Conservation (phyloP, 1,140 invertebrate genomes). For the Wasmannia auropunctata region DNA sequence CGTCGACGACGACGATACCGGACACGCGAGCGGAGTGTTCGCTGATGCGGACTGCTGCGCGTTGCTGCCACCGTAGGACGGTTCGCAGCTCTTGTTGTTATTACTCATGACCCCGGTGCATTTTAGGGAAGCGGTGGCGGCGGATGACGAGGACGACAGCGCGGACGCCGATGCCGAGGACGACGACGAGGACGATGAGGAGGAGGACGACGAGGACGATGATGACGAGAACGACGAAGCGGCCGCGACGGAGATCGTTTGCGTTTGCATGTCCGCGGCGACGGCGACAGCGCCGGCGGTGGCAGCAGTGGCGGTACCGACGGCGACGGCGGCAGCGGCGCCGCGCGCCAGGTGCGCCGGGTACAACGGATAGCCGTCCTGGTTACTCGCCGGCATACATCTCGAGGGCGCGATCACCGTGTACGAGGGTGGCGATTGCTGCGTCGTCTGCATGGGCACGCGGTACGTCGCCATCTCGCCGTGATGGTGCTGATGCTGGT, state of each 20-base stretch:
- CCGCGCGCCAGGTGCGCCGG: conserved; percentile 15
- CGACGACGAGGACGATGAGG: conserved; percentile 49
- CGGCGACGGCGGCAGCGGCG: background rate
- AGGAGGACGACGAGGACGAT: conserved; percentile 26
- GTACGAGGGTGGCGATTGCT: conserved; percentile 61
- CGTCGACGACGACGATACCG: conserved; percentile 77
- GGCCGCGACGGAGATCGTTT: conserved; percentile 66
- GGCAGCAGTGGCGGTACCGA: background rate
- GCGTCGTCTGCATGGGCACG: conserved; percentile 37
- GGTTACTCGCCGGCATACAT: conserved; percentile 49
- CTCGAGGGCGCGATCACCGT: conserved; percentile 76
- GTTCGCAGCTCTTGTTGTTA: conserved; percentile 5
- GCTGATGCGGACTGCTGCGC: background rate
- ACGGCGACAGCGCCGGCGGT: background rate
- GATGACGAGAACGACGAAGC: conserved; percentile 17
- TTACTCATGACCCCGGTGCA: background rate
- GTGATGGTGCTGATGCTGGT: conserved; percentile 61
- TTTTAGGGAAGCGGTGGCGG: background rate
- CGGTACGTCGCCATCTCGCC: conserved; percentile 59
- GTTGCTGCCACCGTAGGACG: background rate
- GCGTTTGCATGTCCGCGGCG: conserved; percentile 76
- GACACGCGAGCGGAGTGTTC: conserved; percentile 72
- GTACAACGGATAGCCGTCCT: conserved; percentile 41
- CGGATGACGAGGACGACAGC: conserved; percentile 43
- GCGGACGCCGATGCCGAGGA: conserved; percentile 39